Evolutionary conservation across 2,888 invertebrate genomes (phyloP).

Genomic region (Kuschelorhynchus macadamiae): DNA sequence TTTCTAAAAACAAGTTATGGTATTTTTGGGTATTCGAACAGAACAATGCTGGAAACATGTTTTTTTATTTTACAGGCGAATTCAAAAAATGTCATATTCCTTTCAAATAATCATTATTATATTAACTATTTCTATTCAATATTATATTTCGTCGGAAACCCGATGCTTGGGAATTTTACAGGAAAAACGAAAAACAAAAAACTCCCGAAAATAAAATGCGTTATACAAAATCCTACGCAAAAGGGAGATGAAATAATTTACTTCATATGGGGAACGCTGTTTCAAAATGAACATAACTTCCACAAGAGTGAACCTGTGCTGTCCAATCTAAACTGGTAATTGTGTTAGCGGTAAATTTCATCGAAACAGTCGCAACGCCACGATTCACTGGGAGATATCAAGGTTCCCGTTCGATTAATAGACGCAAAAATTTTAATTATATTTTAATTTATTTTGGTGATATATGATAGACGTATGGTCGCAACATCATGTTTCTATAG

Average conservation of each 20-base stretch:
- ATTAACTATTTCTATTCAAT: no score
- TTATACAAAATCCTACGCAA: conserved; percentile 36
- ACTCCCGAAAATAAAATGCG: conserved; percentile 26
- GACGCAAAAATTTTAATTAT: conserved; percentile 17
- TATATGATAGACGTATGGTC: no score
- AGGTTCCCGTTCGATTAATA: conserved; percentile 22
- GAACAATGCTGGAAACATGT: no score
- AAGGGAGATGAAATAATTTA: conserved; percentile 60
- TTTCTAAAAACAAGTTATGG: neutral
- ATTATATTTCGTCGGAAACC: no score
- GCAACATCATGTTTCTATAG: no score
- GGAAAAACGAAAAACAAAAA: conserved; percentile 13
- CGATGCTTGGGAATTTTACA: no score
- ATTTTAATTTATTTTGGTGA: neutral
- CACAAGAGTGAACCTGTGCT: conserved; percentile 64
- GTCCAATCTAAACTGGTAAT: conserved; percentile 67
- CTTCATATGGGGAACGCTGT: conserved; percentile 63
- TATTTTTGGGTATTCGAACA: no score
- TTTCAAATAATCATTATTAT: no score
- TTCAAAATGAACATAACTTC: conserved; percentile 67
- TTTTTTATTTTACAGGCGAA: neutral
- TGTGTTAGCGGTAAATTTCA: conserved; percentile 67
- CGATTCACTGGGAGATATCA: conserved; percentile 29
- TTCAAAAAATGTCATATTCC: no score
- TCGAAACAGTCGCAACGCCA: conserved; percentile 41